These are phyloP conservation scores for Etheostoma perlongum DNA, from an alignment of 2,797 vertebrate species.

Conservation along the genomic window DNA sequence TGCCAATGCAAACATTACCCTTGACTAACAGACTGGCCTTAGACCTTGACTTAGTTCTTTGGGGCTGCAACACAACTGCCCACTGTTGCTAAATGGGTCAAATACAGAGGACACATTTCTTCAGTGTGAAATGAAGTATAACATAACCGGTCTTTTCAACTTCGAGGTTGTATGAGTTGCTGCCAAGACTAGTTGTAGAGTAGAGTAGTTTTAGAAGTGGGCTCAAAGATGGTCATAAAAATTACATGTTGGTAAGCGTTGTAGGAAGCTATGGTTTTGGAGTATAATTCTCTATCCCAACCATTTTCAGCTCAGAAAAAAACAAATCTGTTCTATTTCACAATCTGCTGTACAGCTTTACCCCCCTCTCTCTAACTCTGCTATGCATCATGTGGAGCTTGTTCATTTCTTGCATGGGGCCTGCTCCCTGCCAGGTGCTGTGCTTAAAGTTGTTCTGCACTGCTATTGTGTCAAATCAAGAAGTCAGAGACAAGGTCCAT, in stretches of 20 bases:
- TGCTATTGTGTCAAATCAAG: too few relatives aligned
- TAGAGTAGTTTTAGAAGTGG: constrained; percentile 6
- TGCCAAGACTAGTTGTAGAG: constrained; percentile 15
- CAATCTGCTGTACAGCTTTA: constrained; percentile 5
- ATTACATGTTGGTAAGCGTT: background rate
- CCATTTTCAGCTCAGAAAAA: constrained; percentile 1
- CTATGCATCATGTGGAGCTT: background rate
- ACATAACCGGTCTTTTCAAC: constrained; percentile 24
- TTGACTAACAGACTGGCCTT: constrained; percentile 4
- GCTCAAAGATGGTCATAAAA: background rate
- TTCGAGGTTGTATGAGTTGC: constrained; percentile 23
- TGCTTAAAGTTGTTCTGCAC: background rate
- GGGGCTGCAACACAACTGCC: constrained; percentile 25
- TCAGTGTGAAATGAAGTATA: constrained; percentile 39
- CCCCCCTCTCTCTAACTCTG: background rate
- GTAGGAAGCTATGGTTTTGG: constrained; percentile 3
- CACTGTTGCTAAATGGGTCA: constrained; percentile 33
- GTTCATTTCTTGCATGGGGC: background rate
- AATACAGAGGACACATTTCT: constrained; percentile 31
- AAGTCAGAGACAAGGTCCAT: background rate
- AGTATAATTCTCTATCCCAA: background rate
- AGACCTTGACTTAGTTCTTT: constrained; percentile 19
- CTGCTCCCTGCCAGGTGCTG: background rate
- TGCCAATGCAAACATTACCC: constrained; percentile 9
- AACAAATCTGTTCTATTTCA: constrained; percentile 22